A percentile compares a stretch with the other conserved stretches of the same genome.
Conservation (phyloP, 2,113 vertebrate genomes). For the Scortum barcoo region DNA sequence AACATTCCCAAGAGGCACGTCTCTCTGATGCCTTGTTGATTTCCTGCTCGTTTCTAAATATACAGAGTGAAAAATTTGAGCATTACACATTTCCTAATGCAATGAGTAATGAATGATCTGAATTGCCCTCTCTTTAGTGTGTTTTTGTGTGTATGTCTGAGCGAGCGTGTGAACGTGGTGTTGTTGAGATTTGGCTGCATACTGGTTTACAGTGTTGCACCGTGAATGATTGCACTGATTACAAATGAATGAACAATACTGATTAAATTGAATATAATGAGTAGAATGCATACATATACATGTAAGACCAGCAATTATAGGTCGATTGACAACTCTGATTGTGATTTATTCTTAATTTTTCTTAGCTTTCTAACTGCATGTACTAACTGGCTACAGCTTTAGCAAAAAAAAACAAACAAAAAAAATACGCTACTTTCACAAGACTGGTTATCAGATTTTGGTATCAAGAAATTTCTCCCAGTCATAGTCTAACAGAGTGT, state of each 20-base stretch:
- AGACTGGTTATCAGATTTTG: background rate
- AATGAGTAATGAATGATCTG: conserved; percentile 5
- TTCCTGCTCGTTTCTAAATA: background rate
- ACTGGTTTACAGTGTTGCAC: conserved; percentile 42
- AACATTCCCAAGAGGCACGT: conserved; percentile 14
- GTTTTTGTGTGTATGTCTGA: conserved; percentile 1
- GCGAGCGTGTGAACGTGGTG: background rate
- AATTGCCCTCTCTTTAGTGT: conserved; percentile 2
- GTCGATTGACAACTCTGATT: background rate
- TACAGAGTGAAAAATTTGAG: background rate
- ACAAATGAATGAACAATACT: background rate
- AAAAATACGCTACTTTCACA: background rate
- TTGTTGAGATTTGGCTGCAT: conserved; percentile 20
- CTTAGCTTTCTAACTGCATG: background rate
- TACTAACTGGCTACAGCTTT: background rate
- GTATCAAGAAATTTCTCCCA: background rate
- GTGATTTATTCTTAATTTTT: background rate
- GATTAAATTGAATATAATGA: background rate
- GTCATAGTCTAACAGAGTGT: background rate
- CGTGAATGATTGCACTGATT: conserved; percentile 24
- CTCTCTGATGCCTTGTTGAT: background rate
- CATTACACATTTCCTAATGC: background rate
- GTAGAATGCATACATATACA: no score
- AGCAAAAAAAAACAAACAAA: no score
- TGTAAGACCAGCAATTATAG: no score